Base-by-base conservation (phyloP, 2,888 invertebrate genomes). In the Pilophorus perplexus region DNA sequence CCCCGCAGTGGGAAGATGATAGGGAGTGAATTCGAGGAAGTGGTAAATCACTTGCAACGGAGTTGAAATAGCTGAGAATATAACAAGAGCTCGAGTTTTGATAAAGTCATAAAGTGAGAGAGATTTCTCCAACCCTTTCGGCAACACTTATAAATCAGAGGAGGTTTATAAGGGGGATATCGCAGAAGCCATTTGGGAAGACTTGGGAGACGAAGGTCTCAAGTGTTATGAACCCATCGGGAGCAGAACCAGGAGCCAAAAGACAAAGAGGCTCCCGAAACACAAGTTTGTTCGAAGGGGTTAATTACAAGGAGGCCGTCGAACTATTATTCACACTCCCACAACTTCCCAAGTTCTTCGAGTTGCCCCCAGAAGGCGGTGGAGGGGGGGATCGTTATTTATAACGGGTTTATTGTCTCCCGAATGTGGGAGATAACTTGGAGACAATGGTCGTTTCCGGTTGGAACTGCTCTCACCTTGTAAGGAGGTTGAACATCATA, bases 381-480 rank as follows among this genome's bases (percentile, higher is more conserved):
- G 22, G n/a, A 20, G 8, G n/a, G 48, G 52, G 14, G 27, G 28
- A 25, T 52, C 28, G 59, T 59, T 59, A 59, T 59, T 59, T 59
- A 59, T 42, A 59, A 59, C 40, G 37, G n/a, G 59, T 59, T 59
- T 59, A 59, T 59, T 59, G 59, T 59, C 59, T 59, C 8, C 27
- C 14, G 5, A 16, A 42, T 27, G 38, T 55, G 25, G 18, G 59
- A 23, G 59, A 59, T 55, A 55, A 40, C 40, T 59, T 42, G 1
- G 14, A 42, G 25, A 59, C 59, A 42, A 40, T 42, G 25, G 40
- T 48, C 22, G 44, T 10, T 25, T 42, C 14, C 44, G 38, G 14
- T 59, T 8, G 27, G 59, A 5, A 16, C 23, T 40, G 42, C 27
- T 38, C 40, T 40, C 2, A 42, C n/a, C 18, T 37, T 48, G 10